Evolutionary conservation across 2,113 vertebrate genomes (phyloP), one percentile per base, ranked within the genome.

Genomic region (Ptilorrhoa leucosticta): DNA sequence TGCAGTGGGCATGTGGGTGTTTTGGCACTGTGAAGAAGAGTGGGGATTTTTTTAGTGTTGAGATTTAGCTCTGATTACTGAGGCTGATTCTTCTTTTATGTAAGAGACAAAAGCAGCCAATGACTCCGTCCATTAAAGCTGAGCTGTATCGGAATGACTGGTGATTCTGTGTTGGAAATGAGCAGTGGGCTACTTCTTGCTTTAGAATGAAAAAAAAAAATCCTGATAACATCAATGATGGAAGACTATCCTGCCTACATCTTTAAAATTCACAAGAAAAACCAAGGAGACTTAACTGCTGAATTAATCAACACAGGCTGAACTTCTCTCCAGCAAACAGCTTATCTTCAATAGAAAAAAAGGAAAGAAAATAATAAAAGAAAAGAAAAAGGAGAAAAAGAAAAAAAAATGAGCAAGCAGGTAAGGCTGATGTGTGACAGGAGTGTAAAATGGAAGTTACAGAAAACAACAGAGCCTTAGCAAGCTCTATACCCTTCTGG

Each of bases 1-100:
- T 96, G 68, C 79, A 66, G 20, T 15, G 23, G 61, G 13, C 92
- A 50, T 68, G 58, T 72, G 78, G 76, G 28, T 6, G 11, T 76
- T 79, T 89, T 93, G 90, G 79, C 93, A 93, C 30, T 0, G 5
- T 57, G 51, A 90, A 68, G 61, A 14, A 47, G 44, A 75, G 70
- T 51, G 27, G 3, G 0, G 0, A 3, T 23, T 66, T 69, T 45
- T 71, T 61, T 75, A 14, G 16, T 64, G 45, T 70, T 92, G 87
- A 96, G 57, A 51, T 65, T 85, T 70, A 73, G 79, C 76, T 94
- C 91, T 93, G 58, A 72, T 96, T 75, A 90, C 82, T 93, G 76
- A 91, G 83, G 84, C 90, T 71, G 90, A 97, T 96, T 97, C 92
- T 97, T 96, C 95, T 86, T 94, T 87, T 86, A 85, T 91, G 51